These are phyloP conservation scores for Dysidea cf. avara DNA, from an alignment of 37 sponge, comb jelly and placozoan species.

Conservation along the genomic window DNA sequence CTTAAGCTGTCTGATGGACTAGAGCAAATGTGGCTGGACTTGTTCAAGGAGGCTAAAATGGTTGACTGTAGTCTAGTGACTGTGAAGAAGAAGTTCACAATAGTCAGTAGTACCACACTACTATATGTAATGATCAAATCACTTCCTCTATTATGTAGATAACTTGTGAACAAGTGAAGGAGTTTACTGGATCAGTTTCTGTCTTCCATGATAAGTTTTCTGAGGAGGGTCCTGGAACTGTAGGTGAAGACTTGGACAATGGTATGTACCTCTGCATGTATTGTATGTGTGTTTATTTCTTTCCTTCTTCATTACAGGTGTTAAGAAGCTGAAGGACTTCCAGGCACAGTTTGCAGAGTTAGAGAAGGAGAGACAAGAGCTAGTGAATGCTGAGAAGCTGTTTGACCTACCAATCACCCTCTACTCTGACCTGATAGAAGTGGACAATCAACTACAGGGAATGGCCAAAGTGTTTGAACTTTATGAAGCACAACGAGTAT, in stretches of 20 bases:
- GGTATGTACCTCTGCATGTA: conserved; percentile 46
- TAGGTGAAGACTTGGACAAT: conserved; percentile 90
- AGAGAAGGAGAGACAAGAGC: conserved; percentile 85
- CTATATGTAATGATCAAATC: background rate
- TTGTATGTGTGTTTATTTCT: background rate
- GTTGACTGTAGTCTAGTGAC: conserved; percentile 81
- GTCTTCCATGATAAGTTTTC: conserved; percentile 78
- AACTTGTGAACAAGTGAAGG: conserved; percentile 82
- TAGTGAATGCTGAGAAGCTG: conserved; percentile 96
- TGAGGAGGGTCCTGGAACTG: conserved; percentile 84
- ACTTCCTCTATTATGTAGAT: conserved; percentile 44
- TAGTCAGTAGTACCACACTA: conserved; percentile 28
- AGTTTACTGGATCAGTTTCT: conserved; percentile 62
- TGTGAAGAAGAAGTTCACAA: conserved; percentile 97
- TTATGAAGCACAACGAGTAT: conserved; percentile 86
- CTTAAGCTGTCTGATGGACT: conserved; percentile 22
- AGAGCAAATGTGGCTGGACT: conserved; percentile 68
- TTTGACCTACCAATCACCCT: conserved; percentile 93
- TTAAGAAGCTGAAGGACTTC: conserved; percentile 72
- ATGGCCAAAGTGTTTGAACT: conserved; percentile 78
- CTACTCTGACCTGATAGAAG: conserved; percentile 84
- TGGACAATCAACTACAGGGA: conserved; percentile 83
- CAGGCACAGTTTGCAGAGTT: conserved; percentile 57
- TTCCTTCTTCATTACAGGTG: conserved; percentile 45
- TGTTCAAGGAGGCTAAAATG: conserved; percentile 66